Evolutionary conservation across 2,797 vertebrate species (phyloP).

Genomic region (Stomatorhinus walkeri): DNA sequence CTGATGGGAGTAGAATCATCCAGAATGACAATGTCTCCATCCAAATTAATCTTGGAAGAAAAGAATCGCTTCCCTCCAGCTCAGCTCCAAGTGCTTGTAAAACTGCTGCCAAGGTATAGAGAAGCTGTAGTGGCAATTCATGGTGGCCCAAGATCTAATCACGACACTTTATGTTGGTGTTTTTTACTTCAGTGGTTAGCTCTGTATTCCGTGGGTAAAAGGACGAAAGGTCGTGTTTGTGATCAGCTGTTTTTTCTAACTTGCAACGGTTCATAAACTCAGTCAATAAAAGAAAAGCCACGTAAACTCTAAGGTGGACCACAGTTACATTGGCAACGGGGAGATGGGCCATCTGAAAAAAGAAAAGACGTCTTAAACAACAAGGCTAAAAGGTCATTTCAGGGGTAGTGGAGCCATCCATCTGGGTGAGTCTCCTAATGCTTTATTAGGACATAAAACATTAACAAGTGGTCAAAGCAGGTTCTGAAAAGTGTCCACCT

Average conservation of each 20-base stretch:
- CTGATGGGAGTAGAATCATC: constrained; percentile 7
- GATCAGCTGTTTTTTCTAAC: background rate
- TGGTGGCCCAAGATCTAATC: background rate
- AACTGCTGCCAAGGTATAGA: background rate
- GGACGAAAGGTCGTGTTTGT: background rate
- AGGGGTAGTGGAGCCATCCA: background rate
- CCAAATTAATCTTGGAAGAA: constrained; percentile 7
- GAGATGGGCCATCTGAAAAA: background rate
- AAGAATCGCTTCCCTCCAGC: background rate
- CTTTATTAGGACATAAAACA: background rate
- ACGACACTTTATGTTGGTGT: background rate
- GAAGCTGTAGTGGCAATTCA: background rate
- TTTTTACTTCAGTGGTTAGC: background rate
- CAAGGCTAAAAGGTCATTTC: background rate
- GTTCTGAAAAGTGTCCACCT: background rate
- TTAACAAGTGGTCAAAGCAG: background rate
- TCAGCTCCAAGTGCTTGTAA: background rate
- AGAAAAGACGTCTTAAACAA: background rate
- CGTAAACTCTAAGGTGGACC: background rate
- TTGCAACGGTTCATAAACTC: background rate
- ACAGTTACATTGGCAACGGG: background rate
- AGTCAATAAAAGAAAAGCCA: background rate
- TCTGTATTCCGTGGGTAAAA: background rate
- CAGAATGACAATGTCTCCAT: constrained; percentile 13
- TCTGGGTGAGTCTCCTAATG: background rate